These are phyloP conservation scores for Grantiella picta DNA, from an alignment of 2,113 vertebrate species.

Conservation along the genomic window DNA sequence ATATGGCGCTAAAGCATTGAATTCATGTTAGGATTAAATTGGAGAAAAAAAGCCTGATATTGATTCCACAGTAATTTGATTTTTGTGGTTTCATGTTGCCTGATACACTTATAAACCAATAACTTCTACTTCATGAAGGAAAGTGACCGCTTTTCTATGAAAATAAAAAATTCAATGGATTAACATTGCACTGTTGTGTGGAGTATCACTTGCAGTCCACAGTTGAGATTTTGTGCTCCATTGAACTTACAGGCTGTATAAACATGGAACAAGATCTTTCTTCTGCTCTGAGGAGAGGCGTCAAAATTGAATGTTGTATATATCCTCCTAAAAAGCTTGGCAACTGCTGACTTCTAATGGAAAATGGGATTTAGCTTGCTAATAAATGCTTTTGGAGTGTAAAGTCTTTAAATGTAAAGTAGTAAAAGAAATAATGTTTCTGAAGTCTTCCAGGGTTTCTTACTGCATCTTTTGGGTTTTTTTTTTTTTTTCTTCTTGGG, in stretches of 20 bases:
- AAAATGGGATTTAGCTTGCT: neutral
- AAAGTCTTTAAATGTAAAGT: neutral
- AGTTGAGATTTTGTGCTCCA: neutral
- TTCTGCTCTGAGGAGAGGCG: neutral
- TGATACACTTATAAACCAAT: neutral
- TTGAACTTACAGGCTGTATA: neutral
- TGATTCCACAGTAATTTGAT: neutral
- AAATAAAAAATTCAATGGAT: neutral
- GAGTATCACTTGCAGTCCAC: neutral
- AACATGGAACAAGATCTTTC: neutral
- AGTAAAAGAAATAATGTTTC: neutral
- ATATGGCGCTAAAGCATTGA: neutral
- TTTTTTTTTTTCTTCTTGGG: neutral
- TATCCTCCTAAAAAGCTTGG: neutral
- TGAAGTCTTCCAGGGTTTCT: neutral
- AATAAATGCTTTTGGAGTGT: neutral
- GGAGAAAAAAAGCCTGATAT: neutral
- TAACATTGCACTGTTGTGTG: neutral
- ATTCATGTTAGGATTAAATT: neutral
- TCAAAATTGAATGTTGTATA: neutral
- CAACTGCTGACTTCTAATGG: neutral
- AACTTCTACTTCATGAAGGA: neutral
- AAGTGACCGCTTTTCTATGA: neutral
- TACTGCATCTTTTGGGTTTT: neutral
- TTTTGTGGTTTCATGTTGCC: neutral